Base-by-base conservation (phyloP, 2,797 vertebrate species). In the Lepidocolaptes lacrymiger region DNA sequence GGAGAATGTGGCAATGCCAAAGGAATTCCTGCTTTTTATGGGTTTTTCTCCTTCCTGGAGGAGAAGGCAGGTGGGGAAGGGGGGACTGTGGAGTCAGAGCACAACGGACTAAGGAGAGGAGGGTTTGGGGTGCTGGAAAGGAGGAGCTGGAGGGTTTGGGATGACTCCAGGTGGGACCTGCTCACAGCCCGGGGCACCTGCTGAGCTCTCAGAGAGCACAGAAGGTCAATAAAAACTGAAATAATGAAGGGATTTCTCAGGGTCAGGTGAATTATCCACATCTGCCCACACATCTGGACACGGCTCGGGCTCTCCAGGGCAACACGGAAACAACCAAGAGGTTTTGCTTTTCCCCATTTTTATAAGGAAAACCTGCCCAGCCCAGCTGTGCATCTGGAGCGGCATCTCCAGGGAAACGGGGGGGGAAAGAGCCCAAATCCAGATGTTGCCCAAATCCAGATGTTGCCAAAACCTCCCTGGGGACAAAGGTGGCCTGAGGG, bases 281-380 rank as follows among this genome's bases (percentile, higher is more conserved):
- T 61, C 71, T 85, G n/a, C 46, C 66, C 1, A 2, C 41, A 36
- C 39, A 39, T 13, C 51, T 66, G 71, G 75, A 10, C 20, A 6
- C 0, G 3, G 30, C 41, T 30, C 0, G 1, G 73, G 46, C 55
- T 48, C 72, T 36, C 39, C 1, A 1, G 12, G 4, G 3, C 10
- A 17, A 56, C 12, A 28, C 37, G 16, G 51, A 55, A 87, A 54
- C 3, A 68, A 54, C 27, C 1, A 16, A 4, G 0, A 37, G 37
- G 37, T 28, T 52, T 52, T 4, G 1, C 3, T 17, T 36, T 4
- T 1, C 9, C 4, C 6, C 2, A 9, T 49, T 61, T 6, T 2
- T 1, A 4, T 14, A 8, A 16, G 41, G 39, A 59, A 71, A 86
- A 41, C 5, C 30, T 76, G 52, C 32, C 39, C 43, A 44, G 34